phyloP scores from a whole-genome alignment of 2,797 vertebrate species.

The Anguilla pacifica region DNA sequence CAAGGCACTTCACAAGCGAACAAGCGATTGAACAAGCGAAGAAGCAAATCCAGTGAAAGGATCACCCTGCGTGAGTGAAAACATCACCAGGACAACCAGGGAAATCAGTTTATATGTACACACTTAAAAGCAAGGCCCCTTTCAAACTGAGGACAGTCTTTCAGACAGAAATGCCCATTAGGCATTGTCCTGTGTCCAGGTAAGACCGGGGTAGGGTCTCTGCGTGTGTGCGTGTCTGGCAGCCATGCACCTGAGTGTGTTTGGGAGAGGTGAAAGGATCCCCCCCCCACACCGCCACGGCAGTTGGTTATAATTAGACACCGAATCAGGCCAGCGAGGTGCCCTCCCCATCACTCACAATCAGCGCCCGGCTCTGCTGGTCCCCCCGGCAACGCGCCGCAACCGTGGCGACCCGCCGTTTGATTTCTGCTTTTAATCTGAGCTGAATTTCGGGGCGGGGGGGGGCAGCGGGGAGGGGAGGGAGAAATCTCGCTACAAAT shows the following conservation, averaged over 20 bases:
- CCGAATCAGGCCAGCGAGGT: background rate
- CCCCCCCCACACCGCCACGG: background rate
- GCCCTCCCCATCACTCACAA: background rate
- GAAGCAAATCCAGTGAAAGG: background rate
- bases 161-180: background rate
- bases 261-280: background rate
- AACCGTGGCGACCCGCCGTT: background rate
- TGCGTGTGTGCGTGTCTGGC: too few relatives aligned
- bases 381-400: background rate
- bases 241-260: background rate
- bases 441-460: background rate
- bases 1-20: background rate
- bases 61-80: background rate
- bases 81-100: background rate
- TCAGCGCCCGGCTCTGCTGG: background rate
- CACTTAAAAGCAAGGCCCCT: background rate
- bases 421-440: background rate
- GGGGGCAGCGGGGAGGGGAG: background rate
- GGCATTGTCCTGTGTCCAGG: background rate
- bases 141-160: background rate
- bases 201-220: background rate
- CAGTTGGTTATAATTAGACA: slow-evolving; percentile 13
- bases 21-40: background rate
- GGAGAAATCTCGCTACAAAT: background rate
- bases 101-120: background rate